These are phyloP conservation scores for Cichladusa arquata DNA, from an alignment of 2,113 vertebrate genomes.

Conservation along the genomic window DNA sequence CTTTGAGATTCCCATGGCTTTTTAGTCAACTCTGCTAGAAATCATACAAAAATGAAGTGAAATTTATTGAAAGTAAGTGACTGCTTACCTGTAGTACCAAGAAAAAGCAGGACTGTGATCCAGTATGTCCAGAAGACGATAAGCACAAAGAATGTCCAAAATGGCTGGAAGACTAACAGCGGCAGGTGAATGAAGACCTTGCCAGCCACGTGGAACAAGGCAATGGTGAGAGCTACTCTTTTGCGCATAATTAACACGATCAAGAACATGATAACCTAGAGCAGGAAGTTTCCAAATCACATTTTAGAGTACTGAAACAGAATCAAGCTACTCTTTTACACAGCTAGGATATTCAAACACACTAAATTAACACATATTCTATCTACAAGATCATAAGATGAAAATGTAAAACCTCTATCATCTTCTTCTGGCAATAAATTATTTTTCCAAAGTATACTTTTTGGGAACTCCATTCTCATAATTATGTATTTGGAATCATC, in stretches of 20 bases:
- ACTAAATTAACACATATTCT: not conserved
- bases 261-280: conserved; percentile 88
- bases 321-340: not conserved
- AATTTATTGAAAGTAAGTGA: not conserved
- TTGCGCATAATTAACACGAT: conserved; percentile 96
- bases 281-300: not conserved
- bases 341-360: not conserved
- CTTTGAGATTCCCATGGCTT: not conserved
- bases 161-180: conserved; percentile 92
- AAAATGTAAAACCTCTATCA: not conserved
- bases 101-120: conserved; percentile 92
- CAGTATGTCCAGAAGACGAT: conserved; percentile 94
- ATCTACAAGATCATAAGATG: not conserved
- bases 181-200: conserved; percentile 96
- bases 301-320: not conserved
- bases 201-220: conserved; percentile 95
- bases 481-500: not conserved
- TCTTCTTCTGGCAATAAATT: not conserved
- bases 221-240: conserved; percentile 92
- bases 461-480: not conserved
- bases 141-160: conserved; percentile 93
- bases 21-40: not conserved
- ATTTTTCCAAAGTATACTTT: not conserved
- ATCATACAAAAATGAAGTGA: not conserved
- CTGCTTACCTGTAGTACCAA: conserved; percentile 88